Base-by-base conservation (phyloP, 1,140 invertebrate genomes). In the Pinna nobilis region DNA sequence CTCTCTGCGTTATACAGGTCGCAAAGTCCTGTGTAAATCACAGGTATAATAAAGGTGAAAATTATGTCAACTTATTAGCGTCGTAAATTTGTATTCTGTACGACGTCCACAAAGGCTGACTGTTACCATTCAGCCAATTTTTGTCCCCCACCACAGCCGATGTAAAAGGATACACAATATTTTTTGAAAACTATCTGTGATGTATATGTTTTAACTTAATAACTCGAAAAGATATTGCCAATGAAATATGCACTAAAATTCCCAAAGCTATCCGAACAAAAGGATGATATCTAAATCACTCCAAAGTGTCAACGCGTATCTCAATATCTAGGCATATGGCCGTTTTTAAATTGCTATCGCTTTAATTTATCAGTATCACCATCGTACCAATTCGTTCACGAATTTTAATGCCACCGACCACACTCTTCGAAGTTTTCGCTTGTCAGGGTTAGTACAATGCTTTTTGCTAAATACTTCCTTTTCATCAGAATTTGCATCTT, bases 1-100 rank as follows among this genome's bases (percentile, higher is more conserved):
- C 37, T 59, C 33, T 59, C 55, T 35, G 55, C 55, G 55, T 59
- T 35, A 59, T 59, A 33, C 37, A 59, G 55, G 55, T 59, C 30
- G 37, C 33, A 59, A 59, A 33, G 55, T 33, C 33, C 30, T 18
- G 55, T 18, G 32, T 59, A 59, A 59, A 59, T 59, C 55, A 59
- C 4, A 25, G 15, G 30, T 2, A 30, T 30, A 59, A 59, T 35
- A 33, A 30, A 59, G 55, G 55, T 59, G 55, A 59, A 59, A 59
- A 59, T 59, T 59, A 59, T 33, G 55, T 59, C 55, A 59, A 59
- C 55, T 59, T 59, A 59, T 59, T 59, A 59, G 55, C 55, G 28
- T 33, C 20, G 55, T 59, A 59, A 59, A 59, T 59, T 59, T 59
- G 37, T 59, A 35, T 59, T 59, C 37, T n/a, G 55, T n/a, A 13